Base-by-base conservation (phyloP, 1,140 invertebrate genomes). In the Hylaeus volcanicus region DNA sequence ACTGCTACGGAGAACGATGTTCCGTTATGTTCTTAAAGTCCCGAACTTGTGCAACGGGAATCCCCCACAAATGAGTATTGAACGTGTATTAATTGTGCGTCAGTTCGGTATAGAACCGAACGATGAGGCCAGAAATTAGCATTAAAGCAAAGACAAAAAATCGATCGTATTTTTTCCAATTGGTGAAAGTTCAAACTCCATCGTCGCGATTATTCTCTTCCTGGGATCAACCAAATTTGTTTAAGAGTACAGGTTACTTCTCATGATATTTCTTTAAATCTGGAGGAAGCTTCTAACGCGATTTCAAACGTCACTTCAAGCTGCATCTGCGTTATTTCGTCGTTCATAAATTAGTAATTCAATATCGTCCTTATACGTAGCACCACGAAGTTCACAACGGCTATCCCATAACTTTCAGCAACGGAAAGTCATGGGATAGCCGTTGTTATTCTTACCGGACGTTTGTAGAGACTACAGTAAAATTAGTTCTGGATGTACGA, bases 381-480 rank as follows among this genome's bases (percentile, higher is more conserved):
- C 45, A 58, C 11, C 71, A 74, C 6, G 26, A 64, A 79, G 60
- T 12, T 74, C 70, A 61, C 63, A 82, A 86, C 86, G 79, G 83
- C 83, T 88, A 88, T 87, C 83, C 74, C 84, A 85, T 12, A 68
- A 86, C 64, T 87, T 68, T 14, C 26, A 1, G 0, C 3, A 58
- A 37, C 69, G 6, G 61, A 85, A 80, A 87, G 71, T 88, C 79
- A 68, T 85, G 88, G 84, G 72, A 90, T 82, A 89, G 87, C 48
- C 84, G 86, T 83, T 37, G 73, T 66, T 58, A 63, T 71, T 74
- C 11, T 60, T 51, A 51, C 15, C 2, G 64, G 51, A 61, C 9
- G n/a, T 41, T 11, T 69, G 41, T 11, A 55, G 26, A 41, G n/a
- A 5, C 65, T 55, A 11, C 0, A 11, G 48, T 1, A 12, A 48